Evolutionary conservation across 2,113 vertebrate genomes (phyloP), one percentile per base, ranked within the genome.

Genomic region (Suncus etruscus): DNA sequence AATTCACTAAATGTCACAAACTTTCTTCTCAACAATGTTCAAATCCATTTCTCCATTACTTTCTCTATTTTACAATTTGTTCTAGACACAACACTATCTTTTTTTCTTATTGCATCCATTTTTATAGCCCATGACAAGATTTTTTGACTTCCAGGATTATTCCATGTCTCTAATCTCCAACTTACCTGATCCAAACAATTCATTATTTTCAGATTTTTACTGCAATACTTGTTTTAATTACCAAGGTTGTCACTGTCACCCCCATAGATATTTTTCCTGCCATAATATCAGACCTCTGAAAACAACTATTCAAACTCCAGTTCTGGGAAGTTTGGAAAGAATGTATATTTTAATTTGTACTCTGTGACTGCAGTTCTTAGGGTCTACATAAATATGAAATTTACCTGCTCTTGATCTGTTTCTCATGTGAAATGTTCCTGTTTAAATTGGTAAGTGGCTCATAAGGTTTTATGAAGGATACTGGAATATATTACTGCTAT

Each of bases 281-380:
- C 39, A 90, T 4, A 29, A 10, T 25, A 77, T 7, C 16, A 18
- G 70, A 1, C 39, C 16, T 80, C n/a, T 86, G 61, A 79, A 63
- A 75, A 86, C 15, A 20, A 80, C 92, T 31, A 80, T n/a, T 32
- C 61, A 54, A 82, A 65, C 68, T 72, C 24, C 39, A 87, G 74
- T 79, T n/a, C 25, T 63, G 8, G 51, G 12, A 75, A 80, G 8
- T 1, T 51, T 32, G 15, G 45, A 70, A 39, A 65, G 61, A 73
- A 12, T 24, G 11, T 20, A 54, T 22, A 48, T 73, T 8, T 61
- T 47, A 93, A 63, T 73, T 65, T 32, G 15, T 48, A 15, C 24
- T 91, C 61, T 54, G 27, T 20, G 22, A 45, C 12, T 69, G 47
- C 76, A 58, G 31, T 50, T 61, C 3, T 47, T 76, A 25, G 8